Percentiles rank a stretch among this genome's conserved stretches.
Evolutionary conservation across 2,113 vertebrate genomes (phyloP).

Genomic region (Morone chrysops): DNA sequence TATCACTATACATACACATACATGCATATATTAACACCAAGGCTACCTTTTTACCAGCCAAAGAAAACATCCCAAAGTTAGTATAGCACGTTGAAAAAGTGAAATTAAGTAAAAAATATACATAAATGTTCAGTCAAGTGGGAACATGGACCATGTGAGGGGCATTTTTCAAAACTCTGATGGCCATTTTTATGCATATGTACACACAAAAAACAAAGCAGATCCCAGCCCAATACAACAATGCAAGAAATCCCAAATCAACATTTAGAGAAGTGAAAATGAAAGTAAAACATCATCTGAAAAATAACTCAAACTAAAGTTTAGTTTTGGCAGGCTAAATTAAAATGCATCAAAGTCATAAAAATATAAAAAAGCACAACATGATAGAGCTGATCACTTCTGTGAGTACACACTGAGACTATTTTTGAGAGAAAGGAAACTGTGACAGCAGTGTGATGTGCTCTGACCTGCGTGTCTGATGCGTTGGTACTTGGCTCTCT

Average conservation of each 20-base stretch:
- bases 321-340: background rate
- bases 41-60: background rate
- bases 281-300: background rate
- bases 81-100: conserved; percentile 11
- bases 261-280: background rate
- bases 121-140: background rate
- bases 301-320: background rate
- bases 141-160: background rate
- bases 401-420: background rate
- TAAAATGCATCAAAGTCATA: background rate
- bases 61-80: conserved; percentile 31
- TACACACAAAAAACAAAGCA: background rate
- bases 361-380: background rate
- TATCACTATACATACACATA: conserved; percentile 85
- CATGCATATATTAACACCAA: conserved; percentile 36
- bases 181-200: background rate
- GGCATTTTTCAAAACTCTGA: background rate
- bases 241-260: background rate
- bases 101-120: conserved; percentile 1
- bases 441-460: background rate
- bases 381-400: background rate
- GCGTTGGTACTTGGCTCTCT: conserved; percentile 90
- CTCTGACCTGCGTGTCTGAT: conserved; percentile 91
- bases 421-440: conserved; percentile 3
- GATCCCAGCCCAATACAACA: background rate